Conservation (phyloP, 2,888 invertebrate genomes). For the Camponotus fellah region DNA sequence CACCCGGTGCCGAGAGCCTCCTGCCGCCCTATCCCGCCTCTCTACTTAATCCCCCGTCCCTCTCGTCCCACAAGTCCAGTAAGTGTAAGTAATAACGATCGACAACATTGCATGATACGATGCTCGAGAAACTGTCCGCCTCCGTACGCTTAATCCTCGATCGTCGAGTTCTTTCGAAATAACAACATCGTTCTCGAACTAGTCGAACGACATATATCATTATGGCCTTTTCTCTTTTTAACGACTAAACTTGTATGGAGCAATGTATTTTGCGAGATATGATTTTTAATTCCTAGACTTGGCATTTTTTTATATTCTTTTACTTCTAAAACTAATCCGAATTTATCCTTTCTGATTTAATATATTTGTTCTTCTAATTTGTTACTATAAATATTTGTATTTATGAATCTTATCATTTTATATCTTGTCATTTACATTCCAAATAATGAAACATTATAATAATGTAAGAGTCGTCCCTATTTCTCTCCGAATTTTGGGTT, state of each 20-base stretch:
- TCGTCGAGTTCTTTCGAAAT: constrained; percentile 30
- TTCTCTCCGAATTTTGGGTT: constrained; percentile 19
- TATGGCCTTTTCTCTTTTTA: constrained; percentile 15
- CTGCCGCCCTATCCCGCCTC: constrained; percentile 88
- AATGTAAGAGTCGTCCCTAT: background rate
- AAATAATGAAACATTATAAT: constrained; percentile 25
- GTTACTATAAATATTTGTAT: background rate
- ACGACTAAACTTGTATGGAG: background rate
- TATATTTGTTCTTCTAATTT: background rate
- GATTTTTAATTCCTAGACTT: background rate
- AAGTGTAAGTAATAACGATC: constrained; percentile 81
- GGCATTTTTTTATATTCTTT: background rate
- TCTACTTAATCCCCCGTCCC: constrained; percentile 87
- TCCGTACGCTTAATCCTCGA: constrained; percentile 39
- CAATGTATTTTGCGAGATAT: background rate
- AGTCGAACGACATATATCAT: constrained; percentile 4
- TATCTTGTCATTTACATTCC: background rate
- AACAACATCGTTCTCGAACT: constrained; percentile 6
- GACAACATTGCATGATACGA: constrained; percentile 22
- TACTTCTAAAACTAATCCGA: background rate
- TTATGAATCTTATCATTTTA: constrained; percentile 13
- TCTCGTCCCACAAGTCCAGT: constrained; percentile 86
- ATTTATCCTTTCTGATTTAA: background rate
- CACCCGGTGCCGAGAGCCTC: constrained; percentile 87
- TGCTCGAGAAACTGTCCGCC: constrained; percentile 44